Conservation (phyloP, 2,888 invertebrate genomes). For the Parnassius mnemosyne region DNA sequence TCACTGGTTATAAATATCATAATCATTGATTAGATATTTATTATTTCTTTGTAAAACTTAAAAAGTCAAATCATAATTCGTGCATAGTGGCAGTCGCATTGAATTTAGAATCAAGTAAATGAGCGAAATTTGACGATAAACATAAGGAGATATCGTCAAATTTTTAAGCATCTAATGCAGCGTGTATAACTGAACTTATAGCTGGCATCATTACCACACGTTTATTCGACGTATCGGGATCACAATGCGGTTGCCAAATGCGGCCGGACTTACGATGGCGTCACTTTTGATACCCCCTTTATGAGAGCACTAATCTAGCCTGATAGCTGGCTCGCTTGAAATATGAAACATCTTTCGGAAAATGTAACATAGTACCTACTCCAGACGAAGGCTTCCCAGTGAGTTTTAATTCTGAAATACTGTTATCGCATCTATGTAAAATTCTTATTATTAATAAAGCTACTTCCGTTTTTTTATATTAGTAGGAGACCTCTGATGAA, state of each 20-base stretch:
- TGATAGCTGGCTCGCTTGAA: slow-evolving; percentile 49
- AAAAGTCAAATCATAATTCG: too few species aligned
- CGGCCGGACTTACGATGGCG: slow-evolving; percentile 62
- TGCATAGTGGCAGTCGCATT: too few species aligned
- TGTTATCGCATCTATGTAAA: too few species aligned
- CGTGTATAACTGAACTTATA: slow-evolving; percentile 16
- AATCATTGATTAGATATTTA: too few species aligned
- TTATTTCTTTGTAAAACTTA: too few species aligned
- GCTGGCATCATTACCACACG: slow-evolving; percentile 60
- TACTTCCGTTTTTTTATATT: too few species aligned
- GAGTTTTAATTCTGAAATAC: neutral
- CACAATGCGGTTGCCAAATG: slow-evolving; percentile 74
- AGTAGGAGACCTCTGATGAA: too few species aligned
- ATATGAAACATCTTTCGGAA: slow-evolving; percentile 44
- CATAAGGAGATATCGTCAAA: neutral
- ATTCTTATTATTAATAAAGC: too few species aligned
- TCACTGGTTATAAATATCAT: too few species aligned
- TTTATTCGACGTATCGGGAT: slow-evolving; percentile 76
- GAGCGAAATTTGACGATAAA: too few species aligned
- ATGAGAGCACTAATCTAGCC: slow-evolving; percentile 55
- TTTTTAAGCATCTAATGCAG: slow-evolving; percentile 15
- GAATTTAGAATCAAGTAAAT: too few species aligned
- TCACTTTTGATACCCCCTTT: slow-evolving; percentile 69
- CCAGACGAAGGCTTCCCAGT: slow-evolving; percentile 30
- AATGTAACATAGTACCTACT: slow-evolving; percentile 38